Evolutionary conservation across 2,888 invertebrate species (phyloP).

Genomic region (Amphimallon solstitiale): DNA sequence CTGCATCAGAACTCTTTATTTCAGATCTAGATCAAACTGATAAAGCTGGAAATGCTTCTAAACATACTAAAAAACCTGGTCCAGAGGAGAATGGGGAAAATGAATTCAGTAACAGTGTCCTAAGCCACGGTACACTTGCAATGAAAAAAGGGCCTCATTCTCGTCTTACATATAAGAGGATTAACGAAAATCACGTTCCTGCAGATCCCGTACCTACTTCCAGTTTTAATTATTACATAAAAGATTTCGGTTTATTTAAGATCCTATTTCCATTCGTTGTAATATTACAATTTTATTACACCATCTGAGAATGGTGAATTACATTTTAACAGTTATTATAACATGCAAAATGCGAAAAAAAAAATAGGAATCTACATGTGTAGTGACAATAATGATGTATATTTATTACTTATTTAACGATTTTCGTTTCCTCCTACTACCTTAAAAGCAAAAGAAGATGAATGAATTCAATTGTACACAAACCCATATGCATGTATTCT

Average conservation of each 20-base stretch:
- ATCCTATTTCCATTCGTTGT: not conserved
- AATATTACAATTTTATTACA: not conserved
- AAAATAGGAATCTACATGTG: slow-evolving; percentile 48
- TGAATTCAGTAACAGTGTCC: slow-evolving; percentile 61
- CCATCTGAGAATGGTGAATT: not conserved
- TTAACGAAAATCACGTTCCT: slow-evolving; percentile 53
- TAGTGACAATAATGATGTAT: slow-evolving; percentile 58
- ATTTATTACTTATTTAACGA: slow-evolving; percentile 9
- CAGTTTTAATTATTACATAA: not conserved
- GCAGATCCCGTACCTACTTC: slow-evolving; percentile 49
- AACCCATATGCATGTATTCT: too few species aligned
- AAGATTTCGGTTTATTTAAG: not conserved
- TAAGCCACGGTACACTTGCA: slow-evolving; percentile 48
- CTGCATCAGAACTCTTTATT: too few species aligned
- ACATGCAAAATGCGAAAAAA: not conserved
- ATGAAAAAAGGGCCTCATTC: slow-evolving; percentile 41
- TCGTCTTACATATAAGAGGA: slow-evolving; percentile 30
- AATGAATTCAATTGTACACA: too few species aligned
- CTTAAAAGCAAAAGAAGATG: too few species aligned
- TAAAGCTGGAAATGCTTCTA: too few species aligned
- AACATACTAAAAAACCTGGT: too few species aligned
- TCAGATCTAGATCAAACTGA: too few species aligned
- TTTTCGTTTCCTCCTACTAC: not conserved
- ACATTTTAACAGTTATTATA: not conserved
- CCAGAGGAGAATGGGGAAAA: slow-evolving; percentile 76